Conservation (phyloP, 2,888 invertebrate species). For the Acronicta psi region DNA sequence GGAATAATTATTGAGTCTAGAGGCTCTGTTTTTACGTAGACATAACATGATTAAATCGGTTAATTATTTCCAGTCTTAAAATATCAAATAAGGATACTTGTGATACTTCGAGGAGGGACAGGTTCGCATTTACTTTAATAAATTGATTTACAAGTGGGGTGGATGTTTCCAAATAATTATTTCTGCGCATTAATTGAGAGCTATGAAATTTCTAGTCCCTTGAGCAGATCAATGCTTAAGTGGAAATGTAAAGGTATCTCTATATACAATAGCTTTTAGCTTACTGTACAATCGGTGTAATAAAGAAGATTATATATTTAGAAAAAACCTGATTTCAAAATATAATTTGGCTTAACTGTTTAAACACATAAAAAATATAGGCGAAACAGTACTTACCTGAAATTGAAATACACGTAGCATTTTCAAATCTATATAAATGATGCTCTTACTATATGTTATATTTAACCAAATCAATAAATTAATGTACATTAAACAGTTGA, state of each 20-base stretch:
- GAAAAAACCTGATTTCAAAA: too few species aligned
- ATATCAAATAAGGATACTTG: slow-evolving; percentile 66
- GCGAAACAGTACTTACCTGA: too few species aligned
- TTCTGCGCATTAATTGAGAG: slow-evolving; percentile 86
- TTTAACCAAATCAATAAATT: not conserved
- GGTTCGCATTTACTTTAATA: slow-evolving; percentile 81
- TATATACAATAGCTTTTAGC: slow-evolving; percentile 27
- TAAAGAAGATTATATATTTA: too few species aligned
- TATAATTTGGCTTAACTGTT: too few species aligned
- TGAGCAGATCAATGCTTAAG: slow-evolving; percentile 75
- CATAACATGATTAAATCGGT: slow-evolving; percentile 37
- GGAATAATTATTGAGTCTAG: slow-evolving; percentile 34
- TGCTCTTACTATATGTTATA: too few species aligned
- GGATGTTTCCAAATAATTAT: slow-evolving; percentile 83
- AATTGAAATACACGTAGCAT: too few species aligned
- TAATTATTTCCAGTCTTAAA: slow-evolving; percentile 60
- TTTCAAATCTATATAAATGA: too few species aligned
- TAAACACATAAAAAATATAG: too few species aligned
- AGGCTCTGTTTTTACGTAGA: slow-evolving; percentile 21
- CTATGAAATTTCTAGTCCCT: slow-evolving; percentile 83
- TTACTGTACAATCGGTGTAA: not conserved
- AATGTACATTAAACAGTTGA: not conserved
- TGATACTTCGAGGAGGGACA: slow-evolving; percentile 67
- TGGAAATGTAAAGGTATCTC: slow-evolving; percentile 44
- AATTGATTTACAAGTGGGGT: slow-evolving; percentile 86